A percentile compares a stretch with the other conserved stretches of the same genome.
Conservation (phyloP, 2,113 vertebrate species). For the Lathamus discolor region DNA sequence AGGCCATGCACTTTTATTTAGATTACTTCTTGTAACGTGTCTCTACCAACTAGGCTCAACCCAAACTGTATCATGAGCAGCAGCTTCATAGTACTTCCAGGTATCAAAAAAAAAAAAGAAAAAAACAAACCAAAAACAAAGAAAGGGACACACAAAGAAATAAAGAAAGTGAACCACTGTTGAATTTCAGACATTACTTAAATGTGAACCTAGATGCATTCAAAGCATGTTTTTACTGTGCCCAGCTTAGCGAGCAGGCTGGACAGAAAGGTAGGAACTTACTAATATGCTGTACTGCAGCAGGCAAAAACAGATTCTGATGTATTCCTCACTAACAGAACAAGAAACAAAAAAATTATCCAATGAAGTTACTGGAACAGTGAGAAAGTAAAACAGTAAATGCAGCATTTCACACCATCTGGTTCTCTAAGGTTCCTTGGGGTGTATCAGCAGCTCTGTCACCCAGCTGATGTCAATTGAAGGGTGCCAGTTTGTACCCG, state of each 20-base stretch:
- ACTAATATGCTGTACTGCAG: neutral
- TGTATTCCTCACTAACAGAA: neutral
- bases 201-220: neutral
- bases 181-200: neutral
- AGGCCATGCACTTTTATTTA: conserved; percentile 27
- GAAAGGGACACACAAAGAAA: neutral
- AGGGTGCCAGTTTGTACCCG: neutral
- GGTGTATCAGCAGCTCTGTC: neutral
- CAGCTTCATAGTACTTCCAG: neutral
- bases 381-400: neutral
- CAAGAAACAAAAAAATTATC: neutral
- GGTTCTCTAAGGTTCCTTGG: neutral
- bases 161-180: neutral
- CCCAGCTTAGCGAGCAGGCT: neutral
- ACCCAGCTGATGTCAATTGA: neutral
- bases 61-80: neutral
- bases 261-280: neutral
- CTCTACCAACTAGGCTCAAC: neutral
- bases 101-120: neutral
- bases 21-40: neutral
- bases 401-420: neutral
- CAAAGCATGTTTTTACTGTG: neutral
- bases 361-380: neutral
- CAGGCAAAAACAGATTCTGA: neutral
- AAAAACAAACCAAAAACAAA: too few species aligned